Conservation (phyloP, 2,797 vertebrate genomes). For the Coluber constrictor region DNA sequence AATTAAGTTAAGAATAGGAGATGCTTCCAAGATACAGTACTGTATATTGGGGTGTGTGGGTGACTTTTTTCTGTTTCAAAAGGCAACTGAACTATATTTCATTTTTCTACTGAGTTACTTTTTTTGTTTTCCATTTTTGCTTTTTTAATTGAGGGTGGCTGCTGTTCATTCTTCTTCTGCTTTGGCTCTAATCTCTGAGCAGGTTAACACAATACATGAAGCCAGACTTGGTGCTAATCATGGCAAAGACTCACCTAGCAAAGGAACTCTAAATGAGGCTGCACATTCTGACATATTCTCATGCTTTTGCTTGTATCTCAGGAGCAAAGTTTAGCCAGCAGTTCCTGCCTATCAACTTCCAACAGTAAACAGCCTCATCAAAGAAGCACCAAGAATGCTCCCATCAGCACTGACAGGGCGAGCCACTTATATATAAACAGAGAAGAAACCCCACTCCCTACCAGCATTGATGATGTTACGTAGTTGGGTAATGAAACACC, state of each 20-base stretch:
- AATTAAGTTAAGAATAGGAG: background rate
- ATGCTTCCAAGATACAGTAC: background rate
- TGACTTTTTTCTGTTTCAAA: background rate
- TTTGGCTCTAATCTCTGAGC: background rate
- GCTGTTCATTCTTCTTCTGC: background rate
- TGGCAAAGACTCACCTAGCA: background rate
- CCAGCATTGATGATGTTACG: background rate
- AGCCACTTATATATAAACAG: background rate
- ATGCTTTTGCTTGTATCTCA: background rate
- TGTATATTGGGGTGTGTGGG: background rate
- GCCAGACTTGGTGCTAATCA: background rate
- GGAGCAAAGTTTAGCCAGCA: background rate
- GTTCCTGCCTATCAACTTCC: background rate
- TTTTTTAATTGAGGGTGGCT: background rate
- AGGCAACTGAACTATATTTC: background rate
- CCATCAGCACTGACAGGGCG: background rate
- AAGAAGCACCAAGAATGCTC: background rate
- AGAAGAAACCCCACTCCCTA: background rate
- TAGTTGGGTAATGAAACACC: background rate
- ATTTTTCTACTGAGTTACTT: background rate
- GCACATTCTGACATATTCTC: background rate
- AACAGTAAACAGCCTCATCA: background rate
- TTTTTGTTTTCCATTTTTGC: background rate
- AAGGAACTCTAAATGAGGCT: background rate
- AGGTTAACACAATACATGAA: background rate